Percentiles rank a stretch among this genome's conserved stretches.
These are phyloP conservation scores for Papilio dardanus DNA, from an alignment of 1,140 invertebrate genomes.

Conservation along the genomic window DNA sequence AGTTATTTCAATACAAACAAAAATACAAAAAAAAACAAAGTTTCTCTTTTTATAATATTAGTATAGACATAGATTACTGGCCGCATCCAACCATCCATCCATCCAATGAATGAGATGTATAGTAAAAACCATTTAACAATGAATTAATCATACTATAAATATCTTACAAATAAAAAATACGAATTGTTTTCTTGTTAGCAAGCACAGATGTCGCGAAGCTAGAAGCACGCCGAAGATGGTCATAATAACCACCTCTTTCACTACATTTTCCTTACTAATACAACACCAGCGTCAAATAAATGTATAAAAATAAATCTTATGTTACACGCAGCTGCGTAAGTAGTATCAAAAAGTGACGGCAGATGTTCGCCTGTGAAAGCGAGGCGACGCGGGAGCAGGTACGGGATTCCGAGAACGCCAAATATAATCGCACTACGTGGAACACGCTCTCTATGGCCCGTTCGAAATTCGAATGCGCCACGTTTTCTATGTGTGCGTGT, in stretches of 20 bases:
- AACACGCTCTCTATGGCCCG: slow-evolving; percentile 72
- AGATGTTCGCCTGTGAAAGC: slow-evolving; percentile 76
- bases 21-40: too few relatives aligned
- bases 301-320: slow-evolving; percentile 34
- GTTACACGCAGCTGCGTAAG: slow-evolving; percentile 48
- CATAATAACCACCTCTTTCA: background rate
- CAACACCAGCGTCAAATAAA: background rate
- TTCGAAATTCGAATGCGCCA: slow-evolving; percentile 59
- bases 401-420: slow-evolving; percentile 77
- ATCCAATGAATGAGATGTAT: background rate
- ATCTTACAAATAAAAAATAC: background rate
- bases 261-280: background rate
- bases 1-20: too few relatives aligned
- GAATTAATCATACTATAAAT: too few relatives aligned
- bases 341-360: slow-evolving; percentile 46
- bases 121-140: too few relatives aligned
- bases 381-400: slow-evolving; percentile 68
- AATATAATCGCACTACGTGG: slow-evolving; percentile 78
- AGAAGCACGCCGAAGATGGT: background rate
- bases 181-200: background rate
- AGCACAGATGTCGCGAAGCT: background rate
- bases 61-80: too few relatives aligned
- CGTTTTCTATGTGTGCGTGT: slow-evolving; percentile 48
- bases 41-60: too few relatives aligned
- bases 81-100: background rate